Conservation (phyloP, 2,888 invertebrate genomes). For the Cenopis cana region DNA sequence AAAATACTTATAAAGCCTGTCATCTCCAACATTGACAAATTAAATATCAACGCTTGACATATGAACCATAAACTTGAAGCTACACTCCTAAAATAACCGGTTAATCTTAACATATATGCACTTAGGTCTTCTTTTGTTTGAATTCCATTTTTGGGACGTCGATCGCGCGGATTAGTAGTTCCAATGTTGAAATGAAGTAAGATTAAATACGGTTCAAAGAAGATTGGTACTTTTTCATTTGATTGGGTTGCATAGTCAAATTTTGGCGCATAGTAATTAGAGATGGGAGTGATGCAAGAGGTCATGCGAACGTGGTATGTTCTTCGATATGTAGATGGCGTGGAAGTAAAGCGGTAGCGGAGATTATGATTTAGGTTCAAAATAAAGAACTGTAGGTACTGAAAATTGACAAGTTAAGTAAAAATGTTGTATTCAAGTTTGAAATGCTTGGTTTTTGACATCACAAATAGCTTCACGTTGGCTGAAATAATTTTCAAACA, state of each 20-base stretch:
- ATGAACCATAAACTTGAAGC: constrained; percentile 48
- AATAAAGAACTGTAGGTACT: too few species aligned
- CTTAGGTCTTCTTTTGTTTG: constrained; percentile 44
- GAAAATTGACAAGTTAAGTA: too few species aligned
- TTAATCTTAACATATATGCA: constrained; percentile 22
- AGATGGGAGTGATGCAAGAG: constrained; percentile 72
- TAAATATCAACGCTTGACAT: constrained; percentile 70
- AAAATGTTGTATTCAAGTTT: too few species aligned
- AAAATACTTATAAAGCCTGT: constrained; percentile 74
- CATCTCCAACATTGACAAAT: constrained; percentile 82
- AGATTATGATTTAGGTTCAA: not conserved
- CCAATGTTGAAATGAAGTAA: constrained; percentile 20
- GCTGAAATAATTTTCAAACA: too few species aligned
- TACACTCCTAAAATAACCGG: constrained; percentile 38
- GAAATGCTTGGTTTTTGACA: too few species aligned
- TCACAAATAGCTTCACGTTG: too few species aligned
- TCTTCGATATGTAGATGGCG: constrained; percentile 50
- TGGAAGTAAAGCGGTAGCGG: constrained; percentile 25
- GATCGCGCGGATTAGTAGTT: constrained; percentile 48
- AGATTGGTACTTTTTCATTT: not conserved
- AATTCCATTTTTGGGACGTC: constrained; percentile 41
- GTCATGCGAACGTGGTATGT: constrained; percentile 79
- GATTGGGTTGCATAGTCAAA: constrained; percentile 66
- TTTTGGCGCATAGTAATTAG: constrained; percentile 79
- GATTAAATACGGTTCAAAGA: not conserved